These are phyloP conservation scores for Actenoides hombroni DNA, from an alignment of 2,113 vertebrate genomes.

Conservation along the genomic window DNA sequence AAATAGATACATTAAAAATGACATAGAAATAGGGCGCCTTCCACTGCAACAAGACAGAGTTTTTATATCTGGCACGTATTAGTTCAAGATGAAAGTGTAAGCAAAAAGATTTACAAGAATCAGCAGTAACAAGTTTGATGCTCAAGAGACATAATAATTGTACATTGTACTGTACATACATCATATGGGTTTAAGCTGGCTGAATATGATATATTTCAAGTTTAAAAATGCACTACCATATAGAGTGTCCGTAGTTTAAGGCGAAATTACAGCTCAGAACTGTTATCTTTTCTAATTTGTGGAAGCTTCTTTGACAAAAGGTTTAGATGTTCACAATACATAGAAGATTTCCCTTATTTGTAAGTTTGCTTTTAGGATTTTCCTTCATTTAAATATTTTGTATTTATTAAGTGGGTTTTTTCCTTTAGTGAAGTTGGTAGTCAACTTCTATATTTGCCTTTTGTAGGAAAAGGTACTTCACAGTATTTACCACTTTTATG, in stretches of 20 bases:
- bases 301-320: constrained; percentile 84
- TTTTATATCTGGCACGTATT: constrained; percentile 85
- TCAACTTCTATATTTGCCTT: constrained; percentile 73
- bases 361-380: constrained; percentile 62
- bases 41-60: constrained; percentile 91
- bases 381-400: constrained; percentile 77
- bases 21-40: constrained; percentile 96
- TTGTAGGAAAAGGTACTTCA: constrained; percentile 78
- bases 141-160: constrained; percentile 88
- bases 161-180: constrained; percentile 95
- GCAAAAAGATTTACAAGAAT: constrained; percentile 91
- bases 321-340: constrained; percentile 73
- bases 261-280: constrained; percentile 99
- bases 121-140: constrained; percentile 87
- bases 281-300: constrained; percentile 84
- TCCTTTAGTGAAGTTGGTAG: constrained; percentile 67
- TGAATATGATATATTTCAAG: constrained; percentile 93
- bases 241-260: constrained; percentile 98
- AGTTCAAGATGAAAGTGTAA: constrained; percentile 91
- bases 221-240: constrained; percentile 95
- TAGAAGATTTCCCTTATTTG: constrained; percentile 70
- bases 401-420: constrained; percentile 73
- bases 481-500: constrained; percentile 81
- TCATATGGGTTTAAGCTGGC: constrained; percentile 91
- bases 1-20: constrained; percentile 99